These are phyloP conservation scores for Caenorhabditis sinica DNA, from an alignment of 2,888 invertebrate genomes.

Conservation along the genomic window DNA sequence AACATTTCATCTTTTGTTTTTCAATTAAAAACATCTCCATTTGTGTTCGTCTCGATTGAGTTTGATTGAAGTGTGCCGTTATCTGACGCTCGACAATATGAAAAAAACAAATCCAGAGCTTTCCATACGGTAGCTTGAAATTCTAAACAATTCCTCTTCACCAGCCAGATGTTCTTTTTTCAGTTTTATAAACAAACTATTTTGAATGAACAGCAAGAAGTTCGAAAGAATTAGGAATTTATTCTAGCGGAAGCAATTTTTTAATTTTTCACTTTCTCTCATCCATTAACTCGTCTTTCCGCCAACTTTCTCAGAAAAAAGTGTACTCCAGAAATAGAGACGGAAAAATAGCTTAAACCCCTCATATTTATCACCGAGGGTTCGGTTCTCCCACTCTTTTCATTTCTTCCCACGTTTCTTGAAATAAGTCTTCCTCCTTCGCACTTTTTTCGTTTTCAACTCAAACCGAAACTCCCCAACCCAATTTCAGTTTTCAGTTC, in stretches of 20 bases:
- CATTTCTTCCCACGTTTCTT: slow-evolving; percentile 32
- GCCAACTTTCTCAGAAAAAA: slow-evolving; percentile 16
- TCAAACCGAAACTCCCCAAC: slow-evolving; percentile 2
- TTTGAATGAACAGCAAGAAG: not conserved
- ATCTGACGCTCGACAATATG: no score
- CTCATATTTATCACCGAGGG: slow-evolving; percentile 32
- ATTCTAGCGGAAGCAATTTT: slow-evolving; percentile 26
- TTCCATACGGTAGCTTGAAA: no score
- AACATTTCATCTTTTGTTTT: slow-evolving; percentile 11
- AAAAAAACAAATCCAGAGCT: no score
- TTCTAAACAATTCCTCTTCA: no score
- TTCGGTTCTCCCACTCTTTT: slow-evolving; percentile 30
- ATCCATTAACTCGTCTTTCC: no score
- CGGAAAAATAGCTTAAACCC: slow-evolving; percentile 5
- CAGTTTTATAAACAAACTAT: slow-evolving; percentile 15
- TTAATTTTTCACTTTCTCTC: not conserved
- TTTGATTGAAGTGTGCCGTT: no score
- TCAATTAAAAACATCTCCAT: slow-evolving; percentile 15
- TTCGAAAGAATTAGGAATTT: not conserved
- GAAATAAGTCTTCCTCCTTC: slow-evolving; percentile 30
- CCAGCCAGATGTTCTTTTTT: slow-evolving; percentile 24
- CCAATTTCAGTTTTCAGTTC: not conserved
- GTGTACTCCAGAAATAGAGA: slow-evolving; percentile 9
- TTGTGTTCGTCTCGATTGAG: not conserved
- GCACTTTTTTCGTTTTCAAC: slow-evolving; percentile 21